Evolutionary conservation across 2,113 vertebrate genomes (phyloP), one percentile per base, ranked within the genome.

Genomic region (Cyprinodon brontotheroides): DNA sequence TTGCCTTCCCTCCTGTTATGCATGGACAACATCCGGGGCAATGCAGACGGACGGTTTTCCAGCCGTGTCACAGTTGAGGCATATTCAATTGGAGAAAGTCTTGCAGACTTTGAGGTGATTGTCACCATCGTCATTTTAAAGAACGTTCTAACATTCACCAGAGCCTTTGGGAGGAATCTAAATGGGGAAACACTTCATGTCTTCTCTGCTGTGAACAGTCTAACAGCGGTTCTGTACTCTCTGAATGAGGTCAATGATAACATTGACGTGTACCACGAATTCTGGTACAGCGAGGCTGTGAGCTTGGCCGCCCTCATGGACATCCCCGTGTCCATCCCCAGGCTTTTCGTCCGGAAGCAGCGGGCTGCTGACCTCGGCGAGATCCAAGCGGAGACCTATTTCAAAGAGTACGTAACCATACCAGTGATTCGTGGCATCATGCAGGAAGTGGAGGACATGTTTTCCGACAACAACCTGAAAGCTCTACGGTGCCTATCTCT

Each of bases 261-360:
- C 75, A 97, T 98, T 3, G 96, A 97, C 1, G 96, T 98, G 59
- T 98, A 98, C 89, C 96, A 98, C 3, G 96, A 98, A n/a, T 98
- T 97, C 91, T 98, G 97, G 96, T 97, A 96, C 43, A 96, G 98
- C 81, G 96, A 98, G 89, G 96, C 96, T 4, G 93, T 94, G 10
- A 94, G 88, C 47, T 39, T 97, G 85, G 96, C 96, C 3, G 48
- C 84, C 0, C 90, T 93, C 38, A 91, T 97, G 87, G 94, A 94
- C 62, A 86, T 97, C 71, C 93, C 94, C 1, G 89, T 95, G 76
- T 95, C 91, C 59, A 87, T 97, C 9, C 97, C 96, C 0, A 93
- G 96, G 61, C 94, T 96, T 65, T 96, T 94, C 65, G 86, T 93
- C 10, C 87, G 95, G 59, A 90, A 93, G 2, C 95, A 95, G 65